Percentiles rank a stretch among this genome's conserved stretches.
Evolutionary conservation across 2,888 invertebrate species (phyloP).

Genomic region (Erpobdella octoculata): DNA sequence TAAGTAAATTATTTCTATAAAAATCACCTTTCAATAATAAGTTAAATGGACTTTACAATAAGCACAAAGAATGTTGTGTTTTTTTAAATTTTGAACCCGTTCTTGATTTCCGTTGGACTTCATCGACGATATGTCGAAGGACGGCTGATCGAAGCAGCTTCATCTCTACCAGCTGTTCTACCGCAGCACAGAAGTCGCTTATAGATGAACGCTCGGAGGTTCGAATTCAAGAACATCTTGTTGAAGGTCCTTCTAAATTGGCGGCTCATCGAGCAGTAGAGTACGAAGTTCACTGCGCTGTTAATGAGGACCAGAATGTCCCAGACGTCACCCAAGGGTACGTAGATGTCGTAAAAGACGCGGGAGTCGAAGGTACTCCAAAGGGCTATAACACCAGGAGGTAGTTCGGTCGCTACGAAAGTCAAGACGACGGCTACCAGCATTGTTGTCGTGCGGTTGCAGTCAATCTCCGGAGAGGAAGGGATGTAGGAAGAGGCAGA

Average conservation of each 20-base stretch:
- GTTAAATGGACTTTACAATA: no score
- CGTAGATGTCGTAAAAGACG: conserved; percentile 61
- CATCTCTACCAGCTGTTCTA: no score
- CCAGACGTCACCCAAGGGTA: conserved; percentile 65
- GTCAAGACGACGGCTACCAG: conserved; percentile 75
- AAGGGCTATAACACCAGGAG: conserved; percentile 67
- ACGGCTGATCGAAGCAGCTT: no score
- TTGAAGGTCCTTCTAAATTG: conserved; percentile 68
- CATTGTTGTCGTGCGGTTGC: conserved; percentile 74
- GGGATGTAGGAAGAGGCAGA: not conserved
- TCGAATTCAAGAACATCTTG: no score
- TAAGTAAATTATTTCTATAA: no score
- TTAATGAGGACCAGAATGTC: conserved; percentile 82
- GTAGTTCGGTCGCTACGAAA: conserved; percentile 83
- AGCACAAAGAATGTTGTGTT: no score
- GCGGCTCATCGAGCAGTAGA: conserved; percentile 87
- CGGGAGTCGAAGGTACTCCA: conserved; percentile 55
- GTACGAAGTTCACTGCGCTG: conserved; percentile 83
- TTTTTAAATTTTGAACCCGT: no score
- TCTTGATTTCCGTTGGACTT: no score
- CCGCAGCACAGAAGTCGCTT: no score
- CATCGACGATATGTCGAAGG: no score
- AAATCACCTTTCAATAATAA: no score
- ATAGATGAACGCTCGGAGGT: no score
- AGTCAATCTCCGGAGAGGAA: conserved; percentile 51